Conservation (phyloP, 2,113 vertebrate species). For the Dipodomys spectabilis region DNA sequence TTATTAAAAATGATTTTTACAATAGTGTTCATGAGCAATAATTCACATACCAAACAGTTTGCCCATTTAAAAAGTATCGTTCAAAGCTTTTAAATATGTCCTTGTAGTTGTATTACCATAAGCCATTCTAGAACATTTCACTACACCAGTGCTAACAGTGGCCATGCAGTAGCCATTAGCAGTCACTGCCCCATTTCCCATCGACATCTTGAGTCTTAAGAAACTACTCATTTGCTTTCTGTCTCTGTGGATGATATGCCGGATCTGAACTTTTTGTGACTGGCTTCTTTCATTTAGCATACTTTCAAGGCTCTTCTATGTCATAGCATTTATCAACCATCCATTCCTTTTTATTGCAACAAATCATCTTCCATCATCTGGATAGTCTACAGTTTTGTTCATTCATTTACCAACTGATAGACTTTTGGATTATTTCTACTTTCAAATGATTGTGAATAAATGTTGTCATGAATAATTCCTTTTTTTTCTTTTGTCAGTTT, state of each 20-base stretch:
- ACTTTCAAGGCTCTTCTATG: slow-evolving; percentile 14
- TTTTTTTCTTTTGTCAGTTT: slow-evolving; percentile 3
- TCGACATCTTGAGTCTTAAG: not conserved
- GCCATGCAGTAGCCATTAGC: not conserved
- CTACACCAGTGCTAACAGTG: not conserved
- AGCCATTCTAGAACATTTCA: not conserved
- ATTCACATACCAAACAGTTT: slow-evolving; percentile 8
- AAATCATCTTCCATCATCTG: not conserved
- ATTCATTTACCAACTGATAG: not conserved
- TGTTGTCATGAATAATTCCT: not conserved
- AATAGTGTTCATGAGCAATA: slow-evolving; percentile 41
- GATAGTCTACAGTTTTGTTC: not conserved
- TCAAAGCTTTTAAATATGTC: slow-evolving; percentile 10
- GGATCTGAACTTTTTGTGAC: not conserved
- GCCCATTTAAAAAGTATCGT: not conserved
- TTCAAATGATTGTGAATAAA: slow-evolving; percentile 15
- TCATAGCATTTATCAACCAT: not conserved
- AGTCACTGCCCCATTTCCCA: not conserved
- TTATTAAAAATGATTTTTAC: slow-evolving; percentile 36
- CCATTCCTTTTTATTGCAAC: not conserved
- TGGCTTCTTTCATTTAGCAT: not conserved
- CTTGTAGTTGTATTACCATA: not conserved
- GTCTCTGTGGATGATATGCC: not conserved
- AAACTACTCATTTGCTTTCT: not conserved
- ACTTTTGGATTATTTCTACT: not conserved